Evolutionary conservation across 2,797 vertebrate genomes (phyloP).

Genomic region (Meriones psammophilus): DNA sequence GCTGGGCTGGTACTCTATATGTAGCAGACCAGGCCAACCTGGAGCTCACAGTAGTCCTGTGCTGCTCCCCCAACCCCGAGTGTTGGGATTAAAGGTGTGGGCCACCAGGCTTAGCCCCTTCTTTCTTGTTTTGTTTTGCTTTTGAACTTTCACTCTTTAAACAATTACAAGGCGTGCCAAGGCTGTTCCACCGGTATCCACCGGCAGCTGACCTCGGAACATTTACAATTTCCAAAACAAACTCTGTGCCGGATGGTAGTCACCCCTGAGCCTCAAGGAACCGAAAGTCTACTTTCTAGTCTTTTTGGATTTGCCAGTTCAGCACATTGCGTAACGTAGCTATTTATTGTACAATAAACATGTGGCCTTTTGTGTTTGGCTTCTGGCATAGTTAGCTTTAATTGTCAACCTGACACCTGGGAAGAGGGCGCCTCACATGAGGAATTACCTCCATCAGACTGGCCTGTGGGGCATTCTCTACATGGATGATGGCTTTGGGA

Average conservation of each 20-base stretch:
- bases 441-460: neutral
- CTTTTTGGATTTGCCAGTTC: neutral
- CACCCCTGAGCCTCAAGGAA: neutral
- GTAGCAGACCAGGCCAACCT: neutral
- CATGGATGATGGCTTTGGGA: too few relatives aligned
- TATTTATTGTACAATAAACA: neutral
- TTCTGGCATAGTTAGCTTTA: neutral
- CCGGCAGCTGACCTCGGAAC: neutral
- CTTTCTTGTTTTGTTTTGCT: neutral
- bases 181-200: neutral
- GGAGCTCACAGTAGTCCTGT: neutral
- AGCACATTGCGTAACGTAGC: neutral
- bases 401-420: too few relatives aligned
- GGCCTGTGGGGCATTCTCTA: neutral
- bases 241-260: too few relatives aligned
- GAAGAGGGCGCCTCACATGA: too few relatives aligned
- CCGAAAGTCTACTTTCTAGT: neutral
- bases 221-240: neutral
- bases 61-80: neutral
- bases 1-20: neutral
- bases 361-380: neutral
- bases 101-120: neutral
- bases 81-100: neutral
- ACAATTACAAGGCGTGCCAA: neutral
- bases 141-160: neutral